phyloP scores from a whole-genome alignment of 2,888 invertebrate genomes.

The Ypsolopha scabrella region DNA sequence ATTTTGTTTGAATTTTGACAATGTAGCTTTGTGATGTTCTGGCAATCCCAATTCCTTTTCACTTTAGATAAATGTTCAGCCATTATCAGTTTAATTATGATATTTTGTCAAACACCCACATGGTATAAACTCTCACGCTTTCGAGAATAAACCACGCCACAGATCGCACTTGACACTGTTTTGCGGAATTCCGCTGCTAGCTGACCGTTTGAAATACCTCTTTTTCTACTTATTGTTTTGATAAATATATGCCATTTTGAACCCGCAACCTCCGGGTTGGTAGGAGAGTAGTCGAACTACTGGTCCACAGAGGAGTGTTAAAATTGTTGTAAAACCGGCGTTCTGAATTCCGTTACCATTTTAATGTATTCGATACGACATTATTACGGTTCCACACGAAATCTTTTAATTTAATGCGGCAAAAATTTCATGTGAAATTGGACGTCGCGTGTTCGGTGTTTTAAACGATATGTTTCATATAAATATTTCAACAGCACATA shows the following conservation, averaged over 20 bases:
- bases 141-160: slow-evolving; percentile 10
- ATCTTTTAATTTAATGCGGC: not conserved
- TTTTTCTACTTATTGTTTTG: too few relatives aligned
- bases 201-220: not conserved
- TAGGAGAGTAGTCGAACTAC: too few relatives aligned
- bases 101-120: slow-evolving; percentile 13
- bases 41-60: too few relatives aligned
- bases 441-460: not conserved
- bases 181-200: slow-evolving; percentile 11
- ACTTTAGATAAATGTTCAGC: too few relatives aligned
- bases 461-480: not conserved
- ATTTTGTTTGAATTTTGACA: not conserved
- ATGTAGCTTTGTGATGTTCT: not conserved
- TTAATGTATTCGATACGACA: not conserved
- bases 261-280: too few relatives aligned
- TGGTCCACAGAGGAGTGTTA: too few relatives aligned
- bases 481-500: too few relatives aligned
- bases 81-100: not conserved
- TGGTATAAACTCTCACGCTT: slow-evolving; percentile 19
- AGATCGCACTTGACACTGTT: slow-evolving; percentile 29
- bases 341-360: not conserved
- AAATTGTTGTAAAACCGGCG: not conserved
- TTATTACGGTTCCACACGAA: not conserved
- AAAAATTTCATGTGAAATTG: not conserved
- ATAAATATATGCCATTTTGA: too few relatives aligned